Evolutionary conservation across 2,888 invertebrate genomes (phyloP), one percentile per base, ranked within the genome.

Genomic region (Schizaphis graminum): DNA sequence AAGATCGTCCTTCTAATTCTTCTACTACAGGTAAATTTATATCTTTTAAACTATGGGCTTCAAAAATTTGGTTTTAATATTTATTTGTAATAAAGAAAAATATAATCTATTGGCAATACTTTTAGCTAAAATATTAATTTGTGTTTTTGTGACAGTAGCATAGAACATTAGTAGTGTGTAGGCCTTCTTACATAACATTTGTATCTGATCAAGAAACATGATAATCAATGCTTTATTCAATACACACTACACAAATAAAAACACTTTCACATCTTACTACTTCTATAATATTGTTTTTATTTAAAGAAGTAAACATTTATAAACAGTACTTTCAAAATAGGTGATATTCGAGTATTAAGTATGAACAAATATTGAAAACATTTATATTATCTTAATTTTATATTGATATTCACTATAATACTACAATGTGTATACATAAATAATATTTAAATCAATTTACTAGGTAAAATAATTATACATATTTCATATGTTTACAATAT

Each of bases 51-150:
- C 41, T 88, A 88, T 41, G 28, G 88, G 92, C 92, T 92, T 93
- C 84, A 89, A 89, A 24, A 61, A 56, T 47, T 93, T 93, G 84
- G 89, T 93, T 89, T 84, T 89, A 89, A 85, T 93, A 44, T 84
- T 56, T 47, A 93, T 56, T 84, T 26, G 1, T 84, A 47, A 91
- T 89, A 90, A 90, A 89, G 26, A 57, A 84, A 90, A 86, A 86
- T 86, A 49, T 93, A 93, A 89, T 93, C 84, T 93, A 35, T 89
- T 90, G 86, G 49, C 89, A 94, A 94, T 90, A 90, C 90, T 94
- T 86, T 91, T 94, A 94, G 90, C 61, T 94, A 94, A 86, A 91
- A 94, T 90, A 94, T 86, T 94, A 91, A 94, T 90, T 94, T 94
- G 93, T 94, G 93, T 94, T 94, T 94, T 94, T 90, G 89, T 94